Base-by-base conservation (phyloP, 1,140 invertebrate species). In the Brachionus manjavacas region DNA sequence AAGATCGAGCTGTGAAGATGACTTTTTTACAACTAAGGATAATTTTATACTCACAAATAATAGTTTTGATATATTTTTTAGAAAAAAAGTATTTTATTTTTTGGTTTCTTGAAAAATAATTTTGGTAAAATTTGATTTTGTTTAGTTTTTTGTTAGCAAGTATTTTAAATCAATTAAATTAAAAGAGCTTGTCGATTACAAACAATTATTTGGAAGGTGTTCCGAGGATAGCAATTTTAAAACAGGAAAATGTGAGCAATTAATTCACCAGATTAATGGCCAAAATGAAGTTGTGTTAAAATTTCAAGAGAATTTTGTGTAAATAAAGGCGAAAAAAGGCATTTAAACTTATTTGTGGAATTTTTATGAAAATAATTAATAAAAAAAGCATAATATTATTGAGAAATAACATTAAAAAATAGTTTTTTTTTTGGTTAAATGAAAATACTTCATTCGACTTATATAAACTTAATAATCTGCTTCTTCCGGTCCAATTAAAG, bases 1-100 rank as follows among this genome's bases (percentile, higher is more conserved):
- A 25, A 28, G 79, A 28, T 52, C 79, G 23, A 81, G 64, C 35
- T 60, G 79, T 41, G 64, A 81, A 46, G 79, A 81, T 68, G 79
- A 60, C 60, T 81, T 64, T 46, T 81, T 81, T 68, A 81, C 72
- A 25, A 43, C 72, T 20, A 76, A 46, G 23, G 41, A 49, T 49
- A 76, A 76, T 49, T 76, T 49, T 49, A 76, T 76, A 35, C 41
- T 76, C 41, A 76, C 41, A 25, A 43, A 76, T 28, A 76, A 76
- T n/a, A 76, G 49, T 49, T 76, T 76, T 35, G 31, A 76, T 14
- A 46, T 11, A 52, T 76, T 76, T 35, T 23, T 76, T 52, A n/a
- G 49, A 76, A 49, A 76, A 49, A 46, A 35, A 28, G 72, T 76
- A 76, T 49, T 43, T 70, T 35, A 31, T 70, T 35, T 70, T 31